phyloP scores from a whole-genome alignment of 2,888 invertebrate species.

The Zygaena filipendulae region DNA sequence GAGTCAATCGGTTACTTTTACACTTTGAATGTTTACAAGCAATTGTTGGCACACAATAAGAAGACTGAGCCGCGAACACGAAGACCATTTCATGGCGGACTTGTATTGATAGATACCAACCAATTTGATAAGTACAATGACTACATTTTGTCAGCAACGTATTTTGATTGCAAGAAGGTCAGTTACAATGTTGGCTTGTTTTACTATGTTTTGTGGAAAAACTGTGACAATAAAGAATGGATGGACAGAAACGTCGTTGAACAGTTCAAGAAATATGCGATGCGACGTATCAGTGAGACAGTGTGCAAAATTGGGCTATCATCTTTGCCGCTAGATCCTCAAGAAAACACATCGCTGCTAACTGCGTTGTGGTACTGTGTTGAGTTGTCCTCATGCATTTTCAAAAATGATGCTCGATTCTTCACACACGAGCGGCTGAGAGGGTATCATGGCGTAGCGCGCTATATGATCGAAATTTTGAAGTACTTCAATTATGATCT shows the following conservation, averaged over 20 bases:
- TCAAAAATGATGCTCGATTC: constrained; percentile 22
- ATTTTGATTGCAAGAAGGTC: constrained; percentile 27
- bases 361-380: constrained; percentile 32
- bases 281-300: constrained; percentile 25
- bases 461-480: constrained; percentile 27
- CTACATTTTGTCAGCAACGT: constrained; percentile 30
- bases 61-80: constrained; percentile 29
- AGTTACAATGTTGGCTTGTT: constrained; percentile 28
- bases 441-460: constrained; percentile 20
- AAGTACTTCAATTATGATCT: constrained; percentile 23
- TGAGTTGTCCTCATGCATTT: constrained; percentile 25
- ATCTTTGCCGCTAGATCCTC: constrained; percentile 28
- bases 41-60: constrained; percentile 19
- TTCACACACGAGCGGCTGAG: constrained; percentile 26
- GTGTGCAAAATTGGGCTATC: constrained; percentile 27
- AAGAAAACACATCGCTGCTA: constrained; percentile 19
- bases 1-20: constrained; percentile 33
- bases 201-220: constrained; percentile 31
- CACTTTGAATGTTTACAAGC: constrained; percentile 29
- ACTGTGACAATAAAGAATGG: constrained; percentile 31
- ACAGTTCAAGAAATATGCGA: constrained; percentile 25
- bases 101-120: constrained; percentile 25
- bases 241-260: constrained; percentile 31
- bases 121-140: constrained; percentile 34
- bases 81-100: constrained; percentile 25